Percentiles rank a stretch among this genome's conserved stretches.
Evolutionary conservation across 2,797 vertebrate genomes (phyloP).

Genomic region (Lepus oiostolus): DNA sequence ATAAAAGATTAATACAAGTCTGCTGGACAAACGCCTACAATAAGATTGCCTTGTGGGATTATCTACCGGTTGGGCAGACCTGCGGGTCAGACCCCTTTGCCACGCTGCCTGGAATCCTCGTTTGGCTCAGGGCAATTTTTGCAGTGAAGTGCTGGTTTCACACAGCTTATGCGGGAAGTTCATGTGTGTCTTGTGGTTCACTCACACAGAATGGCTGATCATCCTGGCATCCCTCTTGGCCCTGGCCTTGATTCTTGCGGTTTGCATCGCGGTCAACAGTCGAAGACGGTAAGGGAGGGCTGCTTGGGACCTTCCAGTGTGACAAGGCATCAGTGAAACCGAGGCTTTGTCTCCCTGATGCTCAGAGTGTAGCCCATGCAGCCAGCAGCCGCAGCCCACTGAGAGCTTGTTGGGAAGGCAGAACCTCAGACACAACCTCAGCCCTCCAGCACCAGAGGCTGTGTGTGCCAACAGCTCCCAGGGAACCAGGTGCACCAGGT

Average conservation of each 20-base stretch:
- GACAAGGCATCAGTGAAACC: neutral
- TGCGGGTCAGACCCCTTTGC: neutral
- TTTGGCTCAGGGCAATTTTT: neutral
- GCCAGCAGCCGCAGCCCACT: neutral
- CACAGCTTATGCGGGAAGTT: neutral
- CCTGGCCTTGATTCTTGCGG: slow-evolving; percentile 87
- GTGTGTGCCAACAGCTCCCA: neutral
- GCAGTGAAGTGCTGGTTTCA: neutral
- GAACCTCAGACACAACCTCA: neutral
- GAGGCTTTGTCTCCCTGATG: neutral
- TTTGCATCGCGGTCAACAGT: slow-evolving; percentile 89
- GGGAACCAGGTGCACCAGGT: neutral
- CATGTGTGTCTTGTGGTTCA: slow-evolving; percentile 37
- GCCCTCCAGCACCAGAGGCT: neutral
- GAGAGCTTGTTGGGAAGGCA: slow-evolving; percentile 3
- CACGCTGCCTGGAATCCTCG: neutral
- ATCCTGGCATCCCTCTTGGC: slow-evolving; percentile 88
- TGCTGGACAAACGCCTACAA: neutral
- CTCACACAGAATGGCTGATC: slow-evolving; percentile 89
- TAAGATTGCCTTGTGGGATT: neutral
- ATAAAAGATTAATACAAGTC: slow-evolving; percentile 8
- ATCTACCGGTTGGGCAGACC: neutral
- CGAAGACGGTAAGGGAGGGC: slow-evolving; percentile 87
- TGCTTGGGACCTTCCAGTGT: neutral
- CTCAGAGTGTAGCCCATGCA: neutral